Evolutionary conservation across 2,888 invertebrate genomes (phyloP), one percentile per base, ranked within the genome.

Genomic region (Pandemis heparana): DNA sequence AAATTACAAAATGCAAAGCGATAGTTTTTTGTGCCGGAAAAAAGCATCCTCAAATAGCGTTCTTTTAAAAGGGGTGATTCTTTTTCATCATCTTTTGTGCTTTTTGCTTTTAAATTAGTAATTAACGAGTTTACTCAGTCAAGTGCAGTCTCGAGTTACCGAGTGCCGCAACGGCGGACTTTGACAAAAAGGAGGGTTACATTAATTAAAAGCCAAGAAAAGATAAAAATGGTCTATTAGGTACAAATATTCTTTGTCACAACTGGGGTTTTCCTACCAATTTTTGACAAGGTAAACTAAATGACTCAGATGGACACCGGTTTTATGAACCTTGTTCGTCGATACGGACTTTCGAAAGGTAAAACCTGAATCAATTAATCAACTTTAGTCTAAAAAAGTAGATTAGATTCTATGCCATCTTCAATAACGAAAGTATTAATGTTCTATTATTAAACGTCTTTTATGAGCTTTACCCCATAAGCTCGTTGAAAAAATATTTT

Each of bases 121-220:
- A 74, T 74, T 74, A 74, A 74, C 60, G 74, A 70, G 74, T 74
- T 74, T 74, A 74, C 70, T 70, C 70, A 60, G 74, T 65, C 69
- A 65, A 74, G 70, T 70, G 65, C 69, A 74, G 70, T 73, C 65
- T 65, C 69, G 65, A 60, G 60, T 74, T 65, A 64, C 74, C 43
- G 62, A 64, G 69, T 32, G 74, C 51, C 73, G 16, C 46, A 39
- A 23, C 48, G 65, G 23, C 10, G 68, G 48, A n/a, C 62, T 68
- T 48, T 59, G 43, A 70, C 74, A 65, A 74, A 73, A 69, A 66
- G 64, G 60, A 51, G 63, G 51, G 51, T 61, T 61, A 32, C 60
- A 23, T 51, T 71, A 66, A 71, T 71, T 71, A 48, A 71, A 64
- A 59, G 39, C 23, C 5, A 63, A 9, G 56, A 43, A 64, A 70